phyloP scores from a whole-genome alignment of 2,888 invertebrate genomes.

The Furcula furcula region DNA sequence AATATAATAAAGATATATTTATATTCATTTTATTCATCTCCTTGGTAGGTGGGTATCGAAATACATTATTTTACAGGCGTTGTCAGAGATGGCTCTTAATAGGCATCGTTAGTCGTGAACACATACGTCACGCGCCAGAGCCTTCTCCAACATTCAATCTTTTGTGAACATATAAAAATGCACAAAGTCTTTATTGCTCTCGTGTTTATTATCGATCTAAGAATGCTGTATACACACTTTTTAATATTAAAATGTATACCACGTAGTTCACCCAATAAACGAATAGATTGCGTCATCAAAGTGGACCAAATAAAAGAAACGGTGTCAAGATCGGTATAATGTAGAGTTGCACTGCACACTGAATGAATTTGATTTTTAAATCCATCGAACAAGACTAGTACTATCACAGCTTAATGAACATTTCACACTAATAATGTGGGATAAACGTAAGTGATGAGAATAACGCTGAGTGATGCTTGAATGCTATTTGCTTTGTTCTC shows the following conservation, averaged over 20 bases:
- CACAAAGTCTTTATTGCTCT: background rate
- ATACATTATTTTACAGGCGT: too few species aligned
- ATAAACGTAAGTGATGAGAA: background rate
- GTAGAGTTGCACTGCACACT: constrained; percentile 14
- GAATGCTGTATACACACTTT: constrained; percentile 3
- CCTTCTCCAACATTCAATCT: too few species aligned
- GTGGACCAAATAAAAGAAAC: constrained; percentile 27
- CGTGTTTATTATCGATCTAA: background rate
- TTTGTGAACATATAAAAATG: too few species aligned
- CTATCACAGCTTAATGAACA: constrained; percentile 51
- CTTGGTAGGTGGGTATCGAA: too few species aligned
- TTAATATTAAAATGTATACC: constrained; percentile 5
- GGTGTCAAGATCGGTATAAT: constrained; percentile 30
- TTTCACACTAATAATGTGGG: background rate
- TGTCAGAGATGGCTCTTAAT: too few species aligned
- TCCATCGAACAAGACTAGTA: constrained; percentile 39
- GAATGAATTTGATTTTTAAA: constrained; percentile 29
- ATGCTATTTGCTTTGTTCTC: background rate
- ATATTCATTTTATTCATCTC: too few species aligned
- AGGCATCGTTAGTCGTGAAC: constrained; percentile 31
- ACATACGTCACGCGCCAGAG: constrained; percentile 21
- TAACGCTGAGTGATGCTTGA: background rate
- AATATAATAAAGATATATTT: too few species aligned
- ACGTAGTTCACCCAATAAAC: constrained; percentile 12
- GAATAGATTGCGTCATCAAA: constrained; percentile 29